These are phyloP conservation scores for Trypoxylon attenuatum DNA, from an alignment of 2,888 invertebrate genomes.

Conservation along the genomic window DNA sequence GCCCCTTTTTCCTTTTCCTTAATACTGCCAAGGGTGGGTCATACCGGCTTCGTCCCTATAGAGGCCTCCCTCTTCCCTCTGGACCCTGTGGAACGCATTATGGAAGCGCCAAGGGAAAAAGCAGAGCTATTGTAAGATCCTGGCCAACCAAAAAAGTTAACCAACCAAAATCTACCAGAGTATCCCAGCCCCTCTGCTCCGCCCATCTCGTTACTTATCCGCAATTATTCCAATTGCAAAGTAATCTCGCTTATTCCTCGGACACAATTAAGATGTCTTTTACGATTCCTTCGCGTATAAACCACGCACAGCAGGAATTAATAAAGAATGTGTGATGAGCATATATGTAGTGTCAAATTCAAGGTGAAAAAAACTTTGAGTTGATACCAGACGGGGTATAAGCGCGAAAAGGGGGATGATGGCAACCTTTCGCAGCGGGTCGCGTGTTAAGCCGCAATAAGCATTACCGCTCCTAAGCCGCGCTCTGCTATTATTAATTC, in stretches of 20 bases:
- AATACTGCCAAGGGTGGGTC: slow-evolving; percentile 59
- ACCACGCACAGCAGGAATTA: no score
- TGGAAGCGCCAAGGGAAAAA: slow-evolving; percentile 47
- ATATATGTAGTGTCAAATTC: no score
- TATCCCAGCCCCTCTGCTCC: slow-evolving; percentile 55
- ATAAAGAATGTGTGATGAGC: no score
- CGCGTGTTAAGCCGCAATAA: slow-evolving; percentile 66
- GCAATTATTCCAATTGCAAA: slow-evolving; percentile 4
- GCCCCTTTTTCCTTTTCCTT: slow-evolving; percentile 7
- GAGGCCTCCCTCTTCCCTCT: slow-evolving; percentile 44
- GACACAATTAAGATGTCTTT: no score
- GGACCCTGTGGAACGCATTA: slow-evolving; percentile 48
- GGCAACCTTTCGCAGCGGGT: slow-evolving; percentile 43
- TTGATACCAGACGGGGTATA: no score
- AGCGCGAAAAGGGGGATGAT: neutral
- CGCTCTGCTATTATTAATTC: slow-evolving; percentile 66
- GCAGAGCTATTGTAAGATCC: slow-evolving; percentile 53
- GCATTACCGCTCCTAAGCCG: slow-evolving; percentile 50
- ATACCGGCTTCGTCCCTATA: slow-evolving; percentile 46
- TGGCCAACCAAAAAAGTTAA: slow-evolving; percentile 57
- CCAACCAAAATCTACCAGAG: slow-evolving; percentile 68
- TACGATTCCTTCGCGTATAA: no score
- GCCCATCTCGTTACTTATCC: slow-evolving; percentile 56
- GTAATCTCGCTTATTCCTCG: neutral
- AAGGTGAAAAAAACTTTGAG: no score